Evolutionary conservation across 2,797 vertebrate genomes (phyloP), one percentile per base, ranked within the genome.

Genomic region (Balearica regulorum): DNA sequence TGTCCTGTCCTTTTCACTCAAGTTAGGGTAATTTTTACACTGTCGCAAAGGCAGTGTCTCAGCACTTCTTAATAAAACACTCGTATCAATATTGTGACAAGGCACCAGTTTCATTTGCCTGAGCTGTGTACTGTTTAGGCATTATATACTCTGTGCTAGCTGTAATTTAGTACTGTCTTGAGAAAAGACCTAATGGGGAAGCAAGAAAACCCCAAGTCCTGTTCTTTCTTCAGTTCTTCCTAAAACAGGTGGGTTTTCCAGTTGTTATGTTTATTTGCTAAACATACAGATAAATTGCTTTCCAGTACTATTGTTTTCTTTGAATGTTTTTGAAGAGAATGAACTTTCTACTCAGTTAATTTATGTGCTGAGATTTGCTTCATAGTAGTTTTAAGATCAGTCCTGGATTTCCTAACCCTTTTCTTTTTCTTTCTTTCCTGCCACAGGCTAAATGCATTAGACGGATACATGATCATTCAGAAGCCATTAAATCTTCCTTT

Each of bases 401-500:
- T 72, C 25, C 41, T 80, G 64, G 31, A 39, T 92, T 93, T 87
- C 57, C 81, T 60, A 84, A 49, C 14, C 8, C 25, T 76, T 62
- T 62, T 65, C 11, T 76, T 68, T 80, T 49, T 33, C 55, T 39
- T 28, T 46, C 54, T 84, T 75, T 55, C 22, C 58, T 65, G 75
- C 68, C 61, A 94, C 35, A 76, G 84, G 73, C 89, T 83, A 93
- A 89, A 84, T 66, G 70, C 54, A 53, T 92, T 93, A 90, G 83
- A 72, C 2, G 16, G 76, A 64, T 31, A 77, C 55, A 55, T 0
- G 7, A n/a, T 48, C 83, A 75, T 94, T 90, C 54, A 94, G 48
- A 83, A 91, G 77, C 66, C 69, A 83, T 87, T 95, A 81, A 51
- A 94, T 64, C 81, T 93, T 72, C 64, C 82, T 89, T 79, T 71